Percentiles rank a stretch among this genome's conserved stretches.
These are phyloP conservation scores for Dipodomys spectabilis DNA, from an alignment of 2,113 vertebrate species.

Conservation along the genomic window DNA sequence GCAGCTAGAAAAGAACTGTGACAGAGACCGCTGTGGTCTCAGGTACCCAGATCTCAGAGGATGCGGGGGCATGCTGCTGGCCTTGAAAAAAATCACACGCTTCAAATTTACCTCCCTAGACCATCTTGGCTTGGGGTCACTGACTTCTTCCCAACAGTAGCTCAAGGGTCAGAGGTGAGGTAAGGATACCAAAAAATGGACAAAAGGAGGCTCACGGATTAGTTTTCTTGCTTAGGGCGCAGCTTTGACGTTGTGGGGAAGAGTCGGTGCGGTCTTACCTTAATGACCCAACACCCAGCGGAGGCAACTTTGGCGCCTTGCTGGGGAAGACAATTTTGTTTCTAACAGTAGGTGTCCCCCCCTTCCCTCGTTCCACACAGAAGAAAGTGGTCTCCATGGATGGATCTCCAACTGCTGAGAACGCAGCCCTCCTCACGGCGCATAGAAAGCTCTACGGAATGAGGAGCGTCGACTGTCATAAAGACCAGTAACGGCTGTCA, in stretches of 20 bases:
- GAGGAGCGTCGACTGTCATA: not conserved
- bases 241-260: not conserved
- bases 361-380: not conserved
- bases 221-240: not conserved
- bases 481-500: fast-evolving
- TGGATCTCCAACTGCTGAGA: not conserved
- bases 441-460: no score
- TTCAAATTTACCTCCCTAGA: not conserved
- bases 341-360: not conserved
- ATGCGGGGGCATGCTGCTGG: not conserved
- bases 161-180: not conserved
- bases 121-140: not conserved
- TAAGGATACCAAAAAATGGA: not conserved
- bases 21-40: not conserved
- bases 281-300: not conserved
- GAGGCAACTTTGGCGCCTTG: not conserved
- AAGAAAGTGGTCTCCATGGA: not conserved
- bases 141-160: not conserved
- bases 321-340: not conserved
- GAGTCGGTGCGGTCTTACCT: not conserved
- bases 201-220: not conserved
- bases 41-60: not conserved
- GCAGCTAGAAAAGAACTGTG: not conserved
- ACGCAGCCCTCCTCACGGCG: not conserved
- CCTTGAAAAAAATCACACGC: not conserved